Percentiles rank a stretch among this genome's conserved stretches.
Evolutionary conservation across 2,113 vertebrate species (phyloP).

Genomic region (Aldabrachelys gigantea): DNA sequence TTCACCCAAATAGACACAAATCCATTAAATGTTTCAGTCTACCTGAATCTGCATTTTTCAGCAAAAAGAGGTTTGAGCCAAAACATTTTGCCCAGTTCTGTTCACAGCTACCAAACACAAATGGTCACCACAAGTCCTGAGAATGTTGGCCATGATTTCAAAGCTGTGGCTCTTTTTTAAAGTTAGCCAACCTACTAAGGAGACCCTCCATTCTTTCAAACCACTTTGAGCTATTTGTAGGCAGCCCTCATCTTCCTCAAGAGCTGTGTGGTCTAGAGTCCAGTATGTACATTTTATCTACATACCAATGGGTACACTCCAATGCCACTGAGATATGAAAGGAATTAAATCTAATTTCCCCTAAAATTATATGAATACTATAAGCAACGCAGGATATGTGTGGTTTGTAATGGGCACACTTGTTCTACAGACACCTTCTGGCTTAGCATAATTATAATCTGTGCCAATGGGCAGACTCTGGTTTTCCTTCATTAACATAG

Average conservation of each 20-base stretch:
- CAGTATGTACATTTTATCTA: neutral
- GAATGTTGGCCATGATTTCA: neutral
- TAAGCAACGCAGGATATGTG: neutral
- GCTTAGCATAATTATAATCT: neutral
- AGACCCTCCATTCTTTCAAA: neutral
- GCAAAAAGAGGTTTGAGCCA: neutral
- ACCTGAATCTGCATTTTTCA: neutral
- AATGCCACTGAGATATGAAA: neutral
- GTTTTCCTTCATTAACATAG: neutral
- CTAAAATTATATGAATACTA: neutral
- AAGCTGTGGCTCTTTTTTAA: neutral
- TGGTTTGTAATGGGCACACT: neutral
- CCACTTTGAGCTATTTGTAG: neutral
- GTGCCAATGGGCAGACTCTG: neutral
- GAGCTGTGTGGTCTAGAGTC: neutral
- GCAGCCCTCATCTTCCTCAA: neutral
- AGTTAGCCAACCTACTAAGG: neutral
- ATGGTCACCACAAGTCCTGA: neutral
- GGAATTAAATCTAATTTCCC: neutral
- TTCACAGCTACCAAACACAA: neutral
- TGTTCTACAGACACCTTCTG: neutral
- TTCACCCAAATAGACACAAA: neutral
- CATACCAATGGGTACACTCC: neutral
- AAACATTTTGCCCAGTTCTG: neutral
- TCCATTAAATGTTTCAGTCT: neutral